Evolutionary conservation across 2,797 vertebrate species (phyloP).

Genomic region (Malacoctenus gilli): DNA sequence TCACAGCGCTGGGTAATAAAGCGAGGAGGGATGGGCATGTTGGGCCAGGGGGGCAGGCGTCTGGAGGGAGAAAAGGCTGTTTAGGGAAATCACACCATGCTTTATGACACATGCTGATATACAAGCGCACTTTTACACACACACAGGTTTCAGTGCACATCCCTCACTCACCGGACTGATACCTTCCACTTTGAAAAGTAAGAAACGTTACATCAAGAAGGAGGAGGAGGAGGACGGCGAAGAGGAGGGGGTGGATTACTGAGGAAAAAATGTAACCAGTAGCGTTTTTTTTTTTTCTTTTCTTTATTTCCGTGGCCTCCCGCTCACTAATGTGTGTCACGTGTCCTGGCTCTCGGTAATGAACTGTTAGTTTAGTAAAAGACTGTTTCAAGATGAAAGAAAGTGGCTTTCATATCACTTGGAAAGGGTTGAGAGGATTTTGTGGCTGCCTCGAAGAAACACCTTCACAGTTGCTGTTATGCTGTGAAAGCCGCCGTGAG

Average conservation of each 20-base stretch:
- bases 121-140: constrained; percentile 56
- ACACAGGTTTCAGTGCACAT: constrained; percentile 53
- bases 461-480: constrained; percentile 18
- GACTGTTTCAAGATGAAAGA: constrained; percentile 24
- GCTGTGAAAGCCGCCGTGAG: constrained; percentile 14
- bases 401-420: constrained; percentile 13
- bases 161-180: constrained; percentile 20
- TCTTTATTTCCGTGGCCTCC: background rate
- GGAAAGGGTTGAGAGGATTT: constrained; percentile 41
- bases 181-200: constrained; percentile 35
- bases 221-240: background rate
- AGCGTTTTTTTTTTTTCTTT: constrained; percentile 5
- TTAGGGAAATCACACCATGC: constrained; percentile 78
- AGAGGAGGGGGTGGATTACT: background rate
- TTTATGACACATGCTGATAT: constrained; percentile 73
- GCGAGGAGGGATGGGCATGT: constrained; percentile 72
- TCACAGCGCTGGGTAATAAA: constrained; percentile 78
- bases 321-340: constrained; percentile 10
- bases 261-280: constrained; percentile 11
- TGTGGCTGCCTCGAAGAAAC: constrained; percentile 31
- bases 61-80: constrained; percentile 70
- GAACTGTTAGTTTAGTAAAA: constrained; percentile 49
- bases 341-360: constrained; percentile 31
- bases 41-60: constrained; percentile 65
- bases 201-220: constrained; percentile 34